phyloP scores from a whole-genome alignment of 2,797 vertebrate genomes.

The Varecia variegata region DNA sequence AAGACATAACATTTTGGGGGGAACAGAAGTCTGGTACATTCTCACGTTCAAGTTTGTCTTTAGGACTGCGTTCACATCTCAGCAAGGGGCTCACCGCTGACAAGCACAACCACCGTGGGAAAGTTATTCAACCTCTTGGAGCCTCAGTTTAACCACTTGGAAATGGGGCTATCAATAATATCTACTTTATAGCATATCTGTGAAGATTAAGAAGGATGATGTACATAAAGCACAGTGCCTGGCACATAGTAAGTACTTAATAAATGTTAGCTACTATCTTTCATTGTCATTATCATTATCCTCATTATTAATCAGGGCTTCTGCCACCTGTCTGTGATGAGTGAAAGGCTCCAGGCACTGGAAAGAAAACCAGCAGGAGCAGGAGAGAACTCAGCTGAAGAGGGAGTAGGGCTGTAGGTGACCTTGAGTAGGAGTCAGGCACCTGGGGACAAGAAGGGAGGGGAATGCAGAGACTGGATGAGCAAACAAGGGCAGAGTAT shows the following conservation, averaged over 20 bases:
- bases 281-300: neutral
- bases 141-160: neutral
- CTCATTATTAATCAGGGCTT: neutral
- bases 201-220: neutral
- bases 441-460: neutral
- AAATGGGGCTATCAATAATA: neutral
- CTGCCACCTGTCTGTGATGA: neutral
- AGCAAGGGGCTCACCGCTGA: neutral
- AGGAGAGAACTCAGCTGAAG: neutral
- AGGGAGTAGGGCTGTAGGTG: neutral
- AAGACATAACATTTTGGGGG: conserved; percentile 26
- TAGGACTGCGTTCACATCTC: neutral
- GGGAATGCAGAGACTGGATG: neutral
- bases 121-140: neutral
- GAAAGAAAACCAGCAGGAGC: neutral
- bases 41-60: neutral
- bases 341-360: neutral
- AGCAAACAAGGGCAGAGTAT: neutral
- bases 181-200: neutral
- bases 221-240: neutral
- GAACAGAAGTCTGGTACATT: neutral
- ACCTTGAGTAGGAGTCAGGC: neutral
- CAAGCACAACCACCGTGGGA: neutral
- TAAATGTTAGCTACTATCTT: neutral
- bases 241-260: neutral